Base-by-base conservation (phyloP, 2,797 vertebrate species). In the Nothura maculosa region DNA sequence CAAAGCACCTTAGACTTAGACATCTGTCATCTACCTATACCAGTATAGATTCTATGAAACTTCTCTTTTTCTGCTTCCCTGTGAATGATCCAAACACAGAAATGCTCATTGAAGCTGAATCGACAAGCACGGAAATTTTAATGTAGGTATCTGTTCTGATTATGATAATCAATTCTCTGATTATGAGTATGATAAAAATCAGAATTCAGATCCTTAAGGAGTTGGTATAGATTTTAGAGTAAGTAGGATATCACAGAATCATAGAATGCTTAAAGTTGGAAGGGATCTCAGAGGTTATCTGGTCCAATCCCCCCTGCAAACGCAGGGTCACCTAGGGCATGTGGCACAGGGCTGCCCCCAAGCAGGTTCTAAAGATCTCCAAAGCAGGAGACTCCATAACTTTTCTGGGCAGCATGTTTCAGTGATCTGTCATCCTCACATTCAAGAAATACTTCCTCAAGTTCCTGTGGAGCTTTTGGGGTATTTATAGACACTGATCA, bases 1-100 rank as follows among this genome's bases (percentile, higher is more conserved):
- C 15, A 60, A 58, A 19, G 28, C 62, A 78, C 7, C 18, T 32
- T 19, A 61, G 12, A 72, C 52, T 89, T 27, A 70, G 58, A 38
- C 14, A 72, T 54, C 21, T 62, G 12, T 42, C 6, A 40, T 81
- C n/a, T 24, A 52, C 78, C 50, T 6, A 61, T 36, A n/a, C 22
- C 3, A 1, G 0, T 78, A 70, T 57, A 42, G 8, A 55, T 11
- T 0, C 24, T 34, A 45, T 45, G 3, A 58, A 78, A 16, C 3
- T 79, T 4, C 52, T 8, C 16, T 50, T 6, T 78, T 12, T 63
- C 19, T 64, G 5, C 32, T 81, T 78, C 3, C 4, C 2, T 32
- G 9, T 19, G 36, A 57, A 47, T 66, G 27, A 66, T 28, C 8
- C 19, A 72, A 77, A 73, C 8, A 38, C 19, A 50, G 14, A 67